A percentile compares a stretch with the other conserved stretches of the same genome.
Evolutionary conservation across 2,113 vertebrate species (phyloP).

Genomic region (Petromus typicus): DNA sequence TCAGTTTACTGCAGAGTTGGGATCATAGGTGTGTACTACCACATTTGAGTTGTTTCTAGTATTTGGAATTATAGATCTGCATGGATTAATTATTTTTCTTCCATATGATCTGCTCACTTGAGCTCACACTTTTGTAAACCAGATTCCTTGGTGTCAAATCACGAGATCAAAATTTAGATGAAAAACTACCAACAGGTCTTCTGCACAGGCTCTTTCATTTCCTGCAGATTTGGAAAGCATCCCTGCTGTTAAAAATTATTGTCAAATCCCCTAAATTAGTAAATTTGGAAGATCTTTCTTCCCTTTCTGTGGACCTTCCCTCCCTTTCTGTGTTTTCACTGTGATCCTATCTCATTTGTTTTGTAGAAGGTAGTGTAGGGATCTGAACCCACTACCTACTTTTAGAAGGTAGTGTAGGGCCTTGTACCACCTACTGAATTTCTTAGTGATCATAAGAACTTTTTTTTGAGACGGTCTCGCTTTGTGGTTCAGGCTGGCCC

Average conservation of each 20-base stretch:
- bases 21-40: background rate
- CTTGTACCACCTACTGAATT: background rate
- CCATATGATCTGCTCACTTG: background rate
- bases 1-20: background rate
- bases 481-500: no score
- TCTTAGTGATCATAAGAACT: slow-evolving; percentile 5
- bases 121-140: background rate
- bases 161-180: background rate
- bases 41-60: background rate
- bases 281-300: background rate
- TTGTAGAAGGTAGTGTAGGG: background rate
- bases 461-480: no score
- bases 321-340: background rate
- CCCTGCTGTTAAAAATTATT: background rate
- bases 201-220: background rate
- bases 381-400: background rate
- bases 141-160: background rate
- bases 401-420: no score
- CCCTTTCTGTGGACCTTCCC: background rate
- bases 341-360: background rate
- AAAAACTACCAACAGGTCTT: background rate
- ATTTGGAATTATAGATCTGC: background rate
- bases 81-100: background rate
- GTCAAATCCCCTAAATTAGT: background rate
- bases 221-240: background rate